A percentile compares a stretch with the other conserved stretches of the same genome.
These are phyloP conservation scores for Vidua macroura DNA, from an alignment of 2,113 vertebrate genomes.

Conservation along the genomic window DNA sequence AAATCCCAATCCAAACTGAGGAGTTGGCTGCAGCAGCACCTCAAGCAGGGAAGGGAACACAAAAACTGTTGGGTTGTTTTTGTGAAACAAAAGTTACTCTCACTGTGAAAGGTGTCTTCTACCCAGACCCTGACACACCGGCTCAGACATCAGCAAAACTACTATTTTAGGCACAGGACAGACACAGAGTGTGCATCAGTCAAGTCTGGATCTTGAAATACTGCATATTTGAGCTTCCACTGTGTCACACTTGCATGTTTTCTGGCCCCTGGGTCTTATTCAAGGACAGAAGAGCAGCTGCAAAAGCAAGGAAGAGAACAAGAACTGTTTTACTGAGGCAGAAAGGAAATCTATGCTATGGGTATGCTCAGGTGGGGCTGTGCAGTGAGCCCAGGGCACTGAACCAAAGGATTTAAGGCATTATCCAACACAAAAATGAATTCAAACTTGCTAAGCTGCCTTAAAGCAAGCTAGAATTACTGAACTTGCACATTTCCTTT, in stretches of 20 bases:
- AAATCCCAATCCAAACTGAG: not conserved
- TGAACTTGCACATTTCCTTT: not conserved
- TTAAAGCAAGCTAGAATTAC: not conserved
- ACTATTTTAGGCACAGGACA: not conserved
- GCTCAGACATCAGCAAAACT: not conserved
- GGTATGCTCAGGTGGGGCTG: not conserved
- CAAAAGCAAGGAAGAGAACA: not conserved
- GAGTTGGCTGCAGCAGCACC: not conserved
- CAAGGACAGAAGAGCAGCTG: slow-evolving; percentile 43
- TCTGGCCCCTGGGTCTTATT: not conserved
- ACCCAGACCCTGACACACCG: not conserved
- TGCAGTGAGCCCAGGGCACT: not conserved
- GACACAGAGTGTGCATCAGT: not conserved
- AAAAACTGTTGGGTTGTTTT: not conserved
- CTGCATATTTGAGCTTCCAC: not conserved
- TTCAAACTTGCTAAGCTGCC: not conserved
- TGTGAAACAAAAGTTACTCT: not conserved
- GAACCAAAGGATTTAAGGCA: not conserved
- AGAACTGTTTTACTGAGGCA: not conserved
- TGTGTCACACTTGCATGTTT: not conserved
- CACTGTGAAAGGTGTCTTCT: not conserved
- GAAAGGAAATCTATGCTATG: not conserved
- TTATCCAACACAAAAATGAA: not conserved
- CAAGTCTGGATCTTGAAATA: slow-evolving; percentile 8
- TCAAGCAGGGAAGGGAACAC: not conserved